Base-by-base conservation (phyloP, 1,140 invertebrate genomes). In the Homarus americanus region DNA sequence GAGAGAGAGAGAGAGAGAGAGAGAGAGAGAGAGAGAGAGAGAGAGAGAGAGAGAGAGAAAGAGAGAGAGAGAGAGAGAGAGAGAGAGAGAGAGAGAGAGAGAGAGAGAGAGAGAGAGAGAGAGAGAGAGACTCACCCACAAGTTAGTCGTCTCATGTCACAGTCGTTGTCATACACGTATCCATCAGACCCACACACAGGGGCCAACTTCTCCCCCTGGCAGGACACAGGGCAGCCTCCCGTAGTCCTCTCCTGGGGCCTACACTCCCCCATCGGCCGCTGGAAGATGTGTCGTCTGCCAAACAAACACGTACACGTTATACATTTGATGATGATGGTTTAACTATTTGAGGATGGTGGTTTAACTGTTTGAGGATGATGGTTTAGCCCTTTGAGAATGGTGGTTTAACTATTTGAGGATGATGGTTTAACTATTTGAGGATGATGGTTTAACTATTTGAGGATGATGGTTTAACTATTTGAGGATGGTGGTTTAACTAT, bases 221-320 rank as follows among this genome's bases (percentile, higher is more conserved):
- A 97, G 66, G 95, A 96, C 9, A 96, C 95, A 3, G 97, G 96
- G 93, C 97, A 97, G 1, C 95, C 90, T 0, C 80, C 95, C 15
- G 94, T 96, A 36, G 91, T 93, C 15, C 97, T 95, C 93, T 98
- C 97, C 93, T 97, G 97, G 0, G 96, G 96, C 63, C 97, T 95
- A 94, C 97, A 98, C 94, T 97, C 97, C 5, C 97, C 97, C 95
- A 98, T 97, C 0, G 97, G 97, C 38, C 98, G 97, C 94, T 98
- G 97, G 93, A 97, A 98, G 17, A 98, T 97, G 94, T 98, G 97
- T 94, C 97, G 97, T 80, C 97, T 97, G 94, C 49, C 20, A 79
- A 79, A 75, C 34, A 2, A 20, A 58, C n/a, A n/a, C n/a, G n/a
- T n/a, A n/a, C n/a, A n/a, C n/a, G n/a, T n/a, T n/a, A n/a, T n/a